Conservation (phyloP, 2,797 vertebrate species). For the Mionectes olivaceus region DNA sequence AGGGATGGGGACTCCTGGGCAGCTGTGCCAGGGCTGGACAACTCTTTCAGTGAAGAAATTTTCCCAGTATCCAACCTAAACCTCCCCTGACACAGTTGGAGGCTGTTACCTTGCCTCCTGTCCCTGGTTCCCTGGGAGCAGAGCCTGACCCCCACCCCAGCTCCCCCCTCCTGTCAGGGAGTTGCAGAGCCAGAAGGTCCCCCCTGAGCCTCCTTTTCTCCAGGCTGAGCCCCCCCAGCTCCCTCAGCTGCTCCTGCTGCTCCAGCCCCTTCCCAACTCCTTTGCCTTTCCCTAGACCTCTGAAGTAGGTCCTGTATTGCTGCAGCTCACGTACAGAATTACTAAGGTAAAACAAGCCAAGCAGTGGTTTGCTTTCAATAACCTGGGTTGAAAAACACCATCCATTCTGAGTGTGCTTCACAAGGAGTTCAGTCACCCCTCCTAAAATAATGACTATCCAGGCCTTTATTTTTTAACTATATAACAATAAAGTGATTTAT, state of each 20-base stretch:
- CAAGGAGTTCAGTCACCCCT: background rate
- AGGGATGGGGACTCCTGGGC: background rate
- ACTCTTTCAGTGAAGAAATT: background rate
- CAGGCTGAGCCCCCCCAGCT: background rate
- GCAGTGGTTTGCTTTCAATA: background rate
- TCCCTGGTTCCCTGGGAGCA: background rate
- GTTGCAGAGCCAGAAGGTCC: background rate
- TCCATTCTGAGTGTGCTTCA: conserved; percentile 1
- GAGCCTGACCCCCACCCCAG: fast-evolving
- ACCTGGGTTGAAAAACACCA: background rate
- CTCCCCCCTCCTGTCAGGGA: background rate
- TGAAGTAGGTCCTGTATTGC: background rate
- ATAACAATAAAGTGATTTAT: conserved; percentile 48
- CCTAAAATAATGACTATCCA: background rate
- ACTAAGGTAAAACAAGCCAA: background rate
- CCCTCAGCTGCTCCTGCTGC: background rate
- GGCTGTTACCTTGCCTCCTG: fast-evolving
- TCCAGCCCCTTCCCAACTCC: background rate
- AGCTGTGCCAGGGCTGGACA: background rate
- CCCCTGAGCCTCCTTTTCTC: background rate
- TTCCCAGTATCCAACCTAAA: fast-evolving
- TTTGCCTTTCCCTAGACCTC: background rate
- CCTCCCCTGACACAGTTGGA: background rate
- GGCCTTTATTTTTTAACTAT: conserved; percentile 19
- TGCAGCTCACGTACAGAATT: background rate